A percentile compares a stretch with the other conserved stretches of the same genome.
These are phyloP conservation scores for Amphiprion percula DNA, from an alignment of 2,113 vertebrate genomes.

Conservation along the genomic window DNA sequence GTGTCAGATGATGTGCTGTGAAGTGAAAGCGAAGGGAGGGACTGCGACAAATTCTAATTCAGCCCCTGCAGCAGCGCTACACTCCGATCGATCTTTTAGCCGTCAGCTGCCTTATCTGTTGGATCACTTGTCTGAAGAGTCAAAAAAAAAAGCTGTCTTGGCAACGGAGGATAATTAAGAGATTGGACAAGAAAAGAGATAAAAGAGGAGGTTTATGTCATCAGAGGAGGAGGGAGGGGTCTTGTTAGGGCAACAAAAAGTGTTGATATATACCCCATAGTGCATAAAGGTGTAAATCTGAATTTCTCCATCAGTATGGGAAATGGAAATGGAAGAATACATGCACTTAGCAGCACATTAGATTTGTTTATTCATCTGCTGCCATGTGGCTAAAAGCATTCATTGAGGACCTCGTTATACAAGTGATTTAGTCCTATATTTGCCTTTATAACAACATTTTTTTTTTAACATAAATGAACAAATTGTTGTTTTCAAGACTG, in stretches of 20 bases:
- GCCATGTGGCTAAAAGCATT: conserved; percentile 10
- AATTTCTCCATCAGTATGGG: neutral
- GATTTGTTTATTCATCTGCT: neutral
- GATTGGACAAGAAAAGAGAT: conserved; percentile 48
- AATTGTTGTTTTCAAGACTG: no score
- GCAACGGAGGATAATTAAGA: conserved; percentile 66
- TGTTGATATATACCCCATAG: neutral
- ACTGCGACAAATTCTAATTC: conserved; percentile 79
- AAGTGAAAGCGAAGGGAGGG: conserved; percentile 24
- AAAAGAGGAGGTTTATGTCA: conserved; percentile 39
- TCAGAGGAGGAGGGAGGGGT: conserved; percentile 17
- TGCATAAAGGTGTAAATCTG: neutral
- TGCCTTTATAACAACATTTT: no score
- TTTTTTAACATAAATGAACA: no score
- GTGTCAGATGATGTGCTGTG: conserved; percentile 38
- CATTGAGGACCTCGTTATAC: neutral
- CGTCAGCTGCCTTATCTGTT: conserved; percentile 66
- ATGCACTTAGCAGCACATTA: neutral
- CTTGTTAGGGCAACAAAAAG: conserved; percentile 13
- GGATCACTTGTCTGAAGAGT: conserved; percentile 66
- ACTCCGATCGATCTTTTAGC: conserved; percentile 67
- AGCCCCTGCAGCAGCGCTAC: conserved; percentile 70
- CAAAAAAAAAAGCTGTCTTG: conserved; percentile 26
- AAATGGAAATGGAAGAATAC: neutral
- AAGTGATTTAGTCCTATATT: neutral